A percentile compares a stretch with the other conserved stretches of the same genome.
Conservation (phyloP, 2,797 vertebrate species). For the Megaceryle alcyon region DNA sequence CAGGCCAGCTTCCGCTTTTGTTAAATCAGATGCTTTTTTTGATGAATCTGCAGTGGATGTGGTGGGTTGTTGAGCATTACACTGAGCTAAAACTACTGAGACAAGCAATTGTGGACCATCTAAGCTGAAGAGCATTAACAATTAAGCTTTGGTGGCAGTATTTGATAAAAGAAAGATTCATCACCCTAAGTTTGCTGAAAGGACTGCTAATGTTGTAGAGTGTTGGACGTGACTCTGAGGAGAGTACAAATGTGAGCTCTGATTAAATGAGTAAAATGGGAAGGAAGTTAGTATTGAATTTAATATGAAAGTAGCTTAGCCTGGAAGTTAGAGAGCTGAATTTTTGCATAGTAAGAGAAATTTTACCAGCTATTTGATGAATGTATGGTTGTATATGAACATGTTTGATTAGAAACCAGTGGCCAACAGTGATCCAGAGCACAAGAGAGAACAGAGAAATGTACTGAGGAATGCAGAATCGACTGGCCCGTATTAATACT, state of each 20-base stretch:
- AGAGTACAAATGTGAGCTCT: not conserved
- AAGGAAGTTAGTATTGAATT: not conserved
- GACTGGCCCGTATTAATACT: not conserved
- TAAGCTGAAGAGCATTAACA: conserved; percentile 21
- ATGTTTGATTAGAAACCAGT: not conserved
- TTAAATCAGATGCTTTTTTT: conserved; percentile 24
- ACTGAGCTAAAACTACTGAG: conserved; percentile 38
- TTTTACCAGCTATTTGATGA: not conserved
- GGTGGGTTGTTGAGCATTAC: conserved; percentile 15
- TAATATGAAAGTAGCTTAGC: not conserved
- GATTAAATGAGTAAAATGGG: not conserved
- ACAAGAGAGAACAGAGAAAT: not conserved
- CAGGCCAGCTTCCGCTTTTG: not conserved
- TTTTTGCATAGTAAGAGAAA: not conserved
- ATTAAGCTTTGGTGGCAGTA: conserved; percentile 36
- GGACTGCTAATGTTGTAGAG: not conserved
- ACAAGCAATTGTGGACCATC: conserved; percentile 26
- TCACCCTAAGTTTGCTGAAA: conserved; percentile 14
- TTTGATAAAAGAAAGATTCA: conserved; percentile 23
- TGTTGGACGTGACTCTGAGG: not conserved
- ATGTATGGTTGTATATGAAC: not conserved
- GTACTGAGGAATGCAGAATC: conserved; percentile 6
- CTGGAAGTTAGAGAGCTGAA: not conserved
- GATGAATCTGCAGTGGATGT: conserved; percentile 33
- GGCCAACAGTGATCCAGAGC: not conserved